Evolutionary conservation across 2,888 invertebrate species (phyloP), one percentile per base, ranked within the genome.

Genomic region (Parascotia fuliginaria): DNA sequence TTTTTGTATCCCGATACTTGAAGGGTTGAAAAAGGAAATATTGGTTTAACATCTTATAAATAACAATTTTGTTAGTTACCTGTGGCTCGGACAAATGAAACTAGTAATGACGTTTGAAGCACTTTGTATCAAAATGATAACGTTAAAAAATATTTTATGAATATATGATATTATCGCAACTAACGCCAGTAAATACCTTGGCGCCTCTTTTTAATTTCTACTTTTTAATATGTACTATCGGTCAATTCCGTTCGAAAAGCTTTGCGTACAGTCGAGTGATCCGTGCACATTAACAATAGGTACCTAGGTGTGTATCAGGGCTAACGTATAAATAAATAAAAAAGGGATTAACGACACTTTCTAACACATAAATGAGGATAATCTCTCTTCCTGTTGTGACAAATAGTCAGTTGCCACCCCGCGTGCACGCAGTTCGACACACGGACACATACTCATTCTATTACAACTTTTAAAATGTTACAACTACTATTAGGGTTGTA

Each of bases 301-400:
- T n/a, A n/a, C n/a, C n/a, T n/a, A n/a, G n/a, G n/a, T n/a, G n/a
- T 55, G 39, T 32, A 52, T 57, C 37, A 45, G 29, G 41, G 36
- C 53, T 65, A 60, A 65, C 60, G 28, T 52, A 55, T 49, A 57
- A 70, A 70, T 52, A 60, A 73, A 75, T 70, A 75, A 73, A 79
- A 79, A 75, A 66, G 68, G 83, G 83, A 85, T 89, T 87, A 86
- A 58, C 70, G 64, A 70, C 75, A 83, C 80, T 79, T 80, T 78
- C 75, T 79, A 77, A 70, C 70, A 66, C 66, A 70, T 86, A 86
- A n/a, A 87, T 84, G 84, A 81, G 74, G 72, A 72, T 87, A 87
- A 89, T 84, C 88, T 79, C 68, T 65, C 64, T 77, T 75, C 68
- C 71, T 77, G 79, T 79, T 75, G 72, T 80, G 80, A 82, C 83